Evolutionary conservation across 2,113 vertebrate species (phyloP), one percentile per base, ranked within the genome.

Genomic region (Nibea albiflora): DNA sequence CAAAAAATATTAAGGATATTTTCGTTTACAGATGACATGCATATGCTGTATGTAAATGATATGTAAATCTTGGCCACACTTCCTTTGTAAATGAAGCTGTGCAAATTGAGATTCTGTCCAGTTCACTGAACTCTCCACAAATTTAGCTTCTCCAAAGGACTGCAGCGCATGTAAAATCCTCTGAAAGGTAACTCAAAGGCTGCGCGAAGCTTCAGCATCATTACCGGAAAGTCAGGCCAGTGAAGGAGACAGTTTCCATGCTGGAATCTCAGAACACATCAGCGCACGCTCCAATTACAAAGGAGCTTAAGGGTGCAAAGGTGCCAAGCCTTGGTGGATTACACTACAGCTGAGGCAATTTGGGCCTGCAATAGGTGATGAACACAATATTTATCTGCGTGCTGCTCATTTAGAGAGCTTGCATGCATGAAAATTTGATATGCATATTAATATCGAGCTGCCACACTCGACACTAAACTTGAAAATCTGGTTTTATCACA

Each of bases 211-310:
- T 39, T 73, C 52, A 26, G 42, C 11, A 44, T 56, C 60, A n/a
- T 57, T 54, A 47, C 57, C 39, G 22, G 22, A 1, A 49, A 67
- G 71, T 66, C 42, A 39, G 44, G 11, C 17, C 22, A 79, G 20
- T 63, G 39, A 50, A 64, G 39, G 26, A 72, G 52, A 57, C 24
- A 17, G 31, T 80, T 50, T 73, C 53, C 31, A 35, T 6, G 50
- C 42, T 46, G 17, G 54, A 42, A 39, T 47, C 73, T 67, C 53
- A 50, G 54, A 66, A 68, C 63, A 54, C 54, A 81, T 61, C 46
- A 75, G 31, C 31, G 7, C 42, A 81, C 11, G 14, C 54, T 68
- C 79, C 56, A 70, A 42, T 78, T 69, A 61, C n/a, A 62, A 16
- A 61, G 46, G 31, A 7, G 65, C 57, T 70, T 52, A 24, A 70